Evolutionary conservation across 2,888 invertebrate genomes (phyloP), one percentile per base, ranked within the genome.

Genomic region (Leucophora obtusa): DNA sequence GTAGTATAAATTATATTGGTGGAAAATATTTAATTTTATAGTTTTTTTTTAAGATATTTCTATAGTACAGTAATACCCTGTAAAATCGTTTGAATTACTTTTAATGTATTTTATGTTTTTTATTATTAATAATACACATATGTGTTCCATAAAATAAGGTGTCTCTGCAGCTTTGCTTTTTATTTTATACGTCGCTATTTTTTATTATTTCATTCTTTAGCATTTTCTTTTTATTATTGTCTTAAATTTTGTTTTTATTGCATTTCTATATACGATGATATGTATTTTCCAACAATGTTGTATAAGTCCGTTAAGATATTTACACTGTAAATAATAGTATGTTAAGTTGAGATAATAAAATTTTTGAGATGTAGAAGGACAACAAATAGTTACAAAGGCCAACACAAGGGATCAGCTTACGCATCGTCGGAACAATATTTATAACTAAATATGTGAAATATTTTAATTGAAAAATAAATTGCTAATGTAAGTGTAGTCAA

Each of bases 161-260:
- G 43, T 47, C 43, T 47, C n/a, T 47, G 43, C 62, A 50, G 21
- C 62, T 50, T 24, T 50, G 21, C n/a, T 47, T 47, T 47, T 47
- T n/a, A 5, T 47, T n/a, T 47, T 47, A 47, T 47, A n/a, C n/a
- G 2, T 11, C 10, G 14, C 14, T 11, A n/a, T n/a, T 11, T 38
- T 10, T 38, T 38, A 11, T 35, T 35, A 43, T 47, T 47, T 47
- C 43, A 47, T 69, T 14, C 62, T 33, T 21, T 35, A 18, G 14
- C 35, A 60, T 74, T 75, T 53, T 71, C 53, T 77, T 80, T 63
- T 75, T 73, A 65, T 69, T 72, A 43, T 65, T 51, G 58, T 38
- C 80, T 80, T 76, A 65, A 80, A 72, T 75, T 28, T 51, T 35
- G 14, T 68, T 69, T 76, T 80, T 80, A 72, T 80, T 33, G 59